phyloP scores from a whole-genome alignment of 2,888 invertebrate species.

The Syritta pipiens region DNA sequence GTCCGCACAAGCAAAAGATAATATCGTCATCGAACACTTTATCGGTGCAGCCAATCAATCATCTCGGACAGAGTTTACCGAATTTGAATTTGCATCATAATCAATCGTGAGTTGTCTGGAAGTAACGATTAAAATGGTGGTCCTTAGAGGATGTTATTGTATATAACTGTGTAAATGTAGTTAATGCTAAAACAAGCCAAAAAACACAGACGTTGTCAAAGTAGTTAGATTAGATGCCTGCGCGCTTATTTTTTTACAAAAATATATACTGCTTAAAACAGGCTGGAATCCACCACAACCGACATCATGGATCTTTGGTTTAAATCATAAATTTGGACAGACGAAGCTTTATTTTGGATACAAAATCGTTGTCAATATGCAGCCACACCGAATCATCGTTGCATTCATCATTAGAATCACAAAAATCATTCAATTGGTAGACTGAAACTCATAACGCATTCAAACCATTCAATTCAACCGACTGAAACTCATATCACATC shows the following conservation, averaged over 20 bases:
- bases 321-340: no score
- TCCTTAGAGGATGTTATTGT: conserved; percentile 52
- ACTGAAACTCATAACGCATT: no score
- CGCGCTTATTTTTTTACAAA: conserved; percentile 32
- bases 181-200: neutral
- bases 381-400: no score
- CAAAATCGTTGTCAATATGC: no score
- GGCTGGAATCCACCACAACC: neutral
- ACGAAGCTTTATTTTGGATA: no score
- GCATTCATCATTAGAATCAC: no score
- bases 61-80: conserved; percentile 89
- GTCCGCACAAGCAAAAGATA: conserved; percentile 77
- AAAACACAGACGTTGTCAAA: conserved; percentile 5
- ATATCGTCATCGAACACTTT: conserved; percentile 85
- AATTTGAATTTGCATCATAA: conserved; percentile 82
- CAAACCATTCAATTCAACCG: no score
- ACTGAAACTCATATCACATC: no score
- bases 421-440: no score
- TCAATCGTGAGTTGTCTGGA: conserved; percentile 75
- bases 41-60: conserved; percentile 86
- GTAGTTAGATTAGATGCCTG: conserved; percentile 27
- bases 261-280: neutral
- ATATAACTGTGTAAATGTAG: conserved; percentile 36
- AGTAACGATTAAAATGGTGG: conserved; percentile 4
- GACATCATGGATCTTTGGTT: neutral